Base-by-base conservation (phyloP, 2,797 vertebrate species). In the Platalea minor region DNA sequence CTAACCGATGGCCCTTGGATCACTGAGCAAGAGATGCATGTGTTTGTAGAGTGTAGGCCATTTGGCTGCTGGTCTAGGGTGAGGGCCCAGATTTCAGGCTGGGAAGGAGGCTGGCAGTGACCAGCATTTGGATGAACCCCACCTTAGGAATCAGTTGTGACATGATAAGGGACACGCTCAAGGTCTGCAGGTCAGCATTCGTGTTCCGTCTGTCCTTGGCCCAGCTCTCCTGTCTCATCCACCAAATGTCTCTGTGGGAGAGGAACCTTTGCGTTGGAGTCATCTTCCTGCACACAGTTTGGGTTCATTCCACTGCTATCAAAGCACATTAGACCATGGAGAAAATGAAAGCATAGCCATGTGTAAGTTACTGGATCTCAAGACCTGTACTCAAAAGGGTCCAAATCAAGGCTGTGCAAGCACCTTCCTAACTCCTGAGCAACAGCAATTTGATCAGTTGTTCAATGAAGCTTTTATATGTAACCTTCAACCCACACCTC, bases 11-110 rank as follows among this genome's bases (percentile, higher is more conserved):
- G 45, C 7, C 31, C n/a, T 50, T 28, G 17, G 70, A 35, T 51
- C 17, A 10, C 54, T 5, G 24, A 19, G 43, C 18, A 68, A 45
- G 43, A 70, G 33, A n/a, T 28, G n/a, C 2, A 4, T 0, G 0
- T 15, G 25, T 48, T 45, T 37, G 25, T 26, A 39, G 45, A 33
- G 60, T n/a, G 24, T 2, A 17, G 33, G 11, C 45, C 19, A 3
- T 33, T 54, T 0, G 0, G 37, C 18, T 54, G 17, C 33, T 24
- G 2, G 13, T 14, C 50, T 19, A 7, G 59, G 37, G 16, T 19
- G 13, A 85, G 29, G n/a, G 56, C 28, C 28, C 16, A 28, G 59
- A 56, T 57, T 68, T 56, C 25, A 11, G 18, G 19, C 67, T 89
- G 78, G 24, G 57, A 72, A 79, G 70, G 63, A 51, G 19, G 28